Conservation (phyloP, 2,797 vertebrate species). For the Enteromius paludinosus region DNA sequence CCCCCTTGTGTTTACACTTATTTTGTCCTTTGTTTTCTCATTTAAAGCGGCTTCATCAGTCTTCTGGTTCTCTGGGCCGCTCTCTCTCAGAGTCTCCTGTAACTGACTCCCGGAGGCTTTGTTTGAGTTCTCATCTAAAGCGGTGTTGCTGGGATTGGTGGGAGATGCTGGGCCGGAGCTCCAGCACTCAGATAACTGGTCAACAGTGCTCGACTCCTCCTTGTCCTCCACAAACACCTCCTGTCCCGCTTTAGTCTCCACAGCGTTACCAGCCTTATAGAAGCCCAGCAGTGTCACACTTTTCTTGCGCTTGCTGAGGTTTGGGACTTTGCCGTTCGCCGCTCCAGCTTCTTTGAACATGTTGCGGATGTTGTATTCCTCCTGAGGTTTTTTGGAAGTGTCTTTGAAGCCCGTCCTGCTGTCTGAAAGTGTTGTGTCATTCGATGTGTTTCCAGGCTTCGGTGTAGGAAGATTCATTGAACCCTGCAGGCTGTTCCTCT, state of each 20-base stretch:
- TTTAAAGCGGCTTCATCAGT: not conserved
- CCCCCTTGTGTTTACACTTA: slow-evolving; percentile 25
- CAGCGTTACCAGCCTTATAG: slow-evolving; percentile 69
- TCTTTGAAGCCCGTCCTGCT: slow-evolving; percentile 60
- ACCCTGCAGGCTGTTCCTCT: slow-evolving; percentile 78
- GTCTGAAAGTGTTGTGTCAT: slow-evolving; percentile 67
- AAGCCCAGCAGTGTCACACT: slow-evolving; percentile 69
- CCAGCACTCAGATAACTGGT: slow-evolving; percentile 33
- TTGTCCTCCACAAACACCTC: slow-evolving; percentile 58
- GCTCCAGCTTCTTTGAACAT: slow-evolving; percentile 78
- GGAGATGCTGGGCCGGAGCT: not conserved
- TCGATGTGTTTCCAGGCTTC: slow-evolving; percentile 66
- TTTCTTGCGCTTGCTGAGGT: slow-evolving; percentile 69
- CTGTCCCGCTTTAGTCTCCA: slow-evolving; percentile 57
- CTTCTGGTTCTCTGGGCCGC: not conserved
- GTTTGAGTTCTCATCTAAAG: slow-evolving; percentile 18
- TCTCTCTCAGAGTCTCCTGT: not conserved
- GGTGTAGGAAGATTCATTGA: slow-evolving; percentile 61
- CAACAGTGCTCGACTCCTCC: not conserved
- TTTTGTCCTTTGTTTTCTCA: not conserved
- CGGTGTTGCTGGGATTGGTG: slow-evolving; percentile 25
- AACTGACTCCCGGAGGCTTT: not conserved
- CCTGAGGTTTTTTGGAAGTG: slow-evolving; percentile 42
- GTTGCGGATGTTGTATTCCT: slow-evolving; percentile 74
- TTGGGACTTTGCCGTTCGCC: slow-evolving; percentile 67